Conservation (phyloP, 2,888 invertebrate genomes). For the Lasioglossum oenotherae region DNA sequence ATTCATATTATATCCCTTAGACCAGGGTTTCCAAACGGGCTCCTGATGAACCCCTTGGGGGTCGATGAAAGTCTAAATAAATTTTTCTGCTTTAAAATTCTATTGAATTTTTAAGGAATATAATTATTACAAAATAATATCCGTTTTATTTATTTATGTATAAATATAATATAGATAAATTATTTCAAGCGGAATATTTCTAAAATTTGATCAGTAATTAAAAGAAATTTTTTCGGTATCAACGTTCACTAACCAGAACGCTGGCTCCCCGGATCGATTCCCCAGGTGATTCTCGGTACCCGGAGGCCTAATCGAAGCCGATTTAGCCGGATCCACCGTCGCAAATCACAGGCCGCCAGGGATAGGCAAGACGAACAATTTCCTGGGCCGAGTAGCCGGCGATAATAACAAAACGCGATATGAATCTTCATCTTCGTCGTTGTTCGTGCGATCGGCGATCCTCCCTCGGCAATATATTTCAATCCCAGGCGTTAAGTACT, state of each 20-base stretch:
- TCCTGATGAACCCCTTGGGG: no score
- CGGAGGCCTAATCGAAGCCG: background rate
- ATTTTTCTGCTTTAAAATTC: no score
- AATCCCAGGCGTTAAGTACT: constrained; percentile 66
- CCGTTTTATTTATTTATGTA: no score
- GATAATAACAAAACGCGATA: background rate
- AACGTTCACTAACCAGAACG: background rate
- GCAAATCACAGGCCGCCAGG: constrained; percentile 7
- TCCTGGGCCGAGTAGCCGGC: background rate
- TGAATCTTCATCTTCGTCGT: constrained; percentile 48
- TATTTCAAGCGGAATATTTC: no score
- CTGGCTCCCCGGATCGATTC: background rate
- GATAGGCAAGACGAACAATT: constrained; percentile 17
- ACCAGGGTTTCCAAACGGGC: no score
- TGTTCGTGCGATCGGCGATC: constrained; percentile 10
- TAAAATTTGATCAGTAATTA: background rate
- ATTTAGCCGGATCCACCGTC: background rate
- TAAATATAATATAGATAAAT: no score
- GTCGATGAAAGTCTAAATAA: no score
- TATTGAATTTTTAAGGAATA: no score
- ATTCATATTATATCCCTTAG: background rate
- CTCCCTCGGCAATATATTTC: constrained; percentile 59
- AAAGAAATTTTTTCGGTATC: background rate
- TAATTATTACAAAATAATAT: no score
- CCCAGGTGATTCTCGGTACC: background rate